A percentile compares a stretch with the other conserved stretches of the same genome.
Conservation (phyloP, 2,113 vertebrate species). For the Psammodynastes pulverulentus region DNA sequence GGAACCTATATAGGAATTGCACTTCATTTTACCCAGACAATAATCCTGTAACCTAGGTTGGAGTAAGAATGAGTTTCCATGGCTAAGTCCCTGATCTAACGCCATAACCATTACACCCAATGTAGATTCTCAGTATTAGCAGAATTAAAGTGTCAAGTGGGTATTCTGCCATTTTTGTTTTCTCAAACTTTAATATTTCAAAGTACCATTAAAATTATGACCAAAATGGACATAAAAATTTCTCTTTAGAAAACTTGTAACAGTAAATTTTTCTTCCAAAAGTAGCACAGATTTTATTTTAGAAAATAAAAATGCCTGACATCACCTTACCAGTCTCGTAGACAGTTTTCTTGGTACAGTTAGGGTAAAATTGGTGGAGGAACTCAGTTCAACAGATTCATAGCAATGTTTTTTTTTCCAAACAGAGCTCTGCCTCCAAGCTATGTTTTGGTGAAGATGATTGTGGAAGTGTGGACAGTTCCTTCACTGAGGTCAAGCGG, state of each 20-base stretch:
- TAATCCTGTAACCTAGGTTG: not conserved
- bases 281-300: not conserved
- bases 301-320: not conserved
- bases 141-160: not conserved
- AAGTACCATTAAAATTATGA: not conserved
- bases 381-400: not conserved
- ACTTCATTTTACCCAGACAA: not conserved
- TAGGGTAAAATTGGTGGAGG: rapidly evolving
- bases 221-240: not conserved
- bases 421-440: conserved; percentile 73
- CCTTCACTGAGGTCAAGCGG: conserved; percentile 72
- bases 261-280: not conserved
- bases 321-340: not conserved
- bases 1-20: not conserved
- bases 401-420: conserved; percentile 53
- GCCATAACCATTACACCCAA: not conserved
- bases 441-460: conserved; percentile 66
- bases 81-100: not conserved
- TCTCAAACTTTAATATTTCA: not conserved
- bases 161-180: not conserved
- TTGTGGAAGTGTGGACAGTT: conserved; percentile 66
- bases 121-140: not conserved
- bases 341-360: not conserved
- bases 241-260: not conserved
- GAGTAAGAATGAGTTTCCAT: not conserved